These are phyloP conservation scores for Oscheius sp. DNA, from an alignment of 2,888 invertebrate species.

Conservation along the genomic window DNA sequence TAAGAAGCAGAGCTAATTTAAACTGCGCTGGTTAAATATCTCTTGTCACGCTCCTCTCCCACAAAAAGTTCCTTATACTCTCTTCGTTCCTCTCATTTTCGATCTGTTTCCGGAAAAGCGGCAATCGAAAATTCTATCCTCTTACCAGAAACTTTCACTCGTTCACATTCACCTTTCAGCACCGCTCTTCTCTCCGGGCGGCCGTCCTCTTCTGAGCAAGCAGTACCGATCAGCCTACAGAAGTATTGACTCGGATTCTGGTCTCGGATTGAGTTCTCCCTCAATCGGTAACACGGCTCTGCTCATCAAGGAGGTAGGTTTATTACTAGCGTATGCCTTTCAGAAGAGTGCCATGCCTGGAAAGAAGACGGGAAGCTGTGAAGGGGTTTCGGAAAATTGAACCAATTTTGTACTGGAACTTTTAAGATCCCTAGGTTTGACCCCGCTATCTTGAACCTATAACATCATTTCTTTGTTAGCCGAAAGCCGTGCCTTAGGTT, in stretches of 20 bases:
- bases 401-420: no score
- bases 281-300: conserved; percentile 57
- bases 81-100: no score
- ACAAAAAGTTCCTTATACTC: no score
- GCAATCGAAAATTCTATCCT: no score
- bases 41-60: no score
- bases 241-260: conserved; percentile 50
- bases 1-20: no score
- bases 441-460: no score
- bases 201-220: conserved; percentile 30
- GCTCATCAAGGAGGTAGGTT: conserved; percentile 59
- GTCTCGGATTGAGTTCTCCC: conserved; percentile 57
- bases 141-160: no score
- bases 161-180: conserved; percentile 24
- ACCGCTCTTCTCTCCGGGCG: conserved; percentile 36
- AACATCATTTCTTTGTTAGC: not conserved
- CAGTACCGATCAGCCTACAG: conserved; percentile 27
- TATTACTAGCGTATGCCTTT: conserved; percentile 5
- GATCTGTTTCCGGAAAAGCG: no score
- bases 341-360: conserved; percentile 34
- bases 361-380: not conserved
- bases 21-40: no score
- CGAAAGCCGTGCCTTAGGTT: not conserved
- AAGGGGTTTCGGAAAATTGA: no score
- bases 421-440: no score